Percentiles rank a stretch among this genome's conserved stretches.
Conservation (phyloP, 2,888 invertebrate genomes). For the Dascillus cervinus region DNA sequence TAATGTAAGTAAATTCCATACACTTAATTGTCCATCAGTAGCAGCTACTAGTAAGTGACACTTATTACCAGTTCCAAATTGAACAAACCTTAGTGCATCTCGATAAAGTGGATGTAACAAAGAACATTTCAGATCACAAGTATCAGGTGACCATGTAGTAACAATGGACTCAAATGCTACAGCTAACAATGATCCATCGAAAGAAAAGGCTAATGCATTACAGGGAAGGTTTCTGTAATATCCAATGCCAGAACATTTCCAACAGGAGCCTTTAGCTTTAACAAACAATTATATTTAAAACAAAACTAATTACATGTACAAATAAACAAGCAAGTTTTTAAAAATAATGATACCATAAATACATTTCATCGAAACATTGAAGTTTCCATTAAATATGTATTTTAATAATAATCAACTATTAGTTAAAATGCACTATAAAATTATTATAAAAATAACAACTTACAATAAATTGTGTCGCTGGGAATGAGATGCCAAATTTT, state of each 20-base stretch:
- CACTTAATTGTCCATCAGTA: constrained; percentile 52
- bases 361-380: no score
- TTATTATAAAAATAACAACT: constrained; percentile 21
- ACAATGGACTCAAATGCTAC: constrained; percentile 59
- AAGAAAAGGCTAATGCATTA: constrained; percentile 56
- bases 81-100: constrained; percentile 40
- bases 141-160: constrained; percentile 62
- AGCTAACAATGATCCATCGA: constrained; percentile 69
- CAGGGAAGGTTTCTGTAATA: constrained; percentile 54
- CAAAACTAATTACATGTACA: no score
- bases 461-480: constrained; percentile 48
- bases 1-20: constrained; percentile 68
- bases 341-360: no score
- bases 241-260: constrained; percentile 58
- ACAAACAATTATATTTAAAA: no score
- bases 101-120: constrained; percentile 40
- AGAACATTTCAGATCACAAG: constrained; percentile 50
- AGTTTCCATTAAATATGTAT: no score
- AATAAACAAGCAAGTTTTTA: no score
- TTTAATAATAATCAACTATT: no score
- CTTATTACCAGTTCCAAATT: constrained; percentile 51
- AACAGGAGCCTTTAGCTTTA: constrained; percentile 49
- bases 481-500: constrained; percentile 62
- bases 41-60: constrained; percentile 52
- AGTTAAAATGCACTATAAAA: constrained; percentile 7